Evolutionary conservation across 2,888 invertebrate species (phyloP), one percentile per base, ranked within the genome.

Genomic region (Fissipunctia ypsillon): DNA sequence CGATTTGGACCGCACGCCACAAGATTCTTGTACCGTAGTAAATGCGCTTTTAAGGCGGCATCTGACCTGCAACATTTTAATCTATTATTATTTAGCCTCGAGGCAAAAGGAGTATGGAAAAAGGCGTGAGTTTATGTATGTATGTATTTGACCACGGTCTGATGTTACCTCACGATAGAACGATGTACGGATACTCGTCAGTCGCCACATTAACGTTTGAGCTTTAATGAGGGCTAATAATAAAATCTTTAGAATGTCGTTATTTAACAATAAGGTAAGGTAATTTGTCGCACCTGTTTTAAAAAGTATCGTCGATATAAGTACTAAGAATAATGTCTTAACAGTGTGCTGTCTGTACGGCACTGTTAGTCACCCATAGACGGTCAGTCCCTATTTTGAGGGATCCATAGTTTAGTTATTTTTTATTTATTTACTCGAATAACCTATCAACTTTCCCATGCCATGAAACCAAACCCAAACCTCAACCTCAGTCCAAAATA

Each of bases 161-260:
- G 7, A 35, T 35, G 35, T 35, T 57, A n/a, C n/a, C 4, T 35
- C 14, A 35, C 3, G 7, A 35, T 57, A 57, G 1, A 31, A 14
- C 7, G 57, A 59, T n/a, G 31, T 57, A 12, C 3, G 0, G 35
- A n/a, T 59, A 35, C 35, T 16, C 59, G 35, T 59, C 59, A 16
- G 59, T 59, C 16, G 35, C n/a, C 59, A 59, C n/a, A 59, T 59
- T 59, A n/a, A 59, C 35, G 22, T 35, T 35, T n/a, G 14, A 41
- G 4, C 14, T 41, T 14, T 35, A 59, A 59, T 35, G n/a, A 59
- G 35, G 59, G 35, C n/a, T 59, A 22, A 12, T 57, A 19, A 56
- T 31, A 56, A 56, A 19, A 19, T 31, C 1, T 35, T 14, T 57
- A 22, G 22, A n/a, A 35, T 35, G 35, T n/a, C 14, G 14, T 57